Percentiles rank a stretch among this genome's conserved stretches.
phyloP scores from a whole-genome alignment of 30 jellyfish, hydroid and myxozoan species.

The Catostylus mosaicus region DNA sequence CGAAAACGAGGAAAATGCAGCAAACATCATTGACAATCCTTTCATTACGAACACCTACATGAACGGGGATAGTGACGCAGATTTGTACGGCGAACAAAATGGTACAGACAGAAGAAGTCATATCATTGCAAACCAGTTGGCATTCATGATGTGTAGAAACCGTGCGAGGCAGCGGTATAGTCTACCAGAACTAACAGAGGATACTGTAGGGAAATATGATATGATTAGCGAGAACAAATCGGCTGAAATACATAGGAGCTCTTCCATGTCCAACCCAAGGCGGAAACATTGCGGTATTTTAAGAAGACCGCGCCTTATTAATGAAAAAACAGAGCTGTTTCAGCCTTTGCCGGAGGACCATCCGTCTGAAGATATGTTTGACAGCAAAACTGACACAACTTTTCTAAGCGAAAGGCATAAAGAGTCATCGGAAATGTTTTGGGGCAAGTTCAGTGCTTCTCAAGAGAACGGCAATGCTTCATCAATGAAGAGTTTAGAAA shows the following conservation, averaged over 20 bases:
- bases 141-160: background rate
- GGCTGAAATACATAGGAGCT: background rate
- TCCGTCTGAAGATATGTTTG: background rate
- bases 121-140: background rate
- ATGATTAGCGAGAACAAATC: background rate
- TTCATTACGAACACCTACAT: background rate
- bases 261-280: slow-evolving; percentile 18
- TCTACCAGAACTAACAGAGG: slow-evolving; percentile 10
- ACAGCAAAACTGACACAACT: background rate
- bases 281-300: background rate
- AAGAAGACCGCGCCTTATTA: background rate
- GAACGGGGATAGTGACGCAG: background rate
- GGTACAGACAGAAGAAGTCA: background rate
- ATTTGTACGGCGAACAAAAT: background rate
- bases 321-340: background rate
- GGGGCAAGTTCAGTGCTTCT: slow-evolving; percentile 50
- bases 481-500: background rate
- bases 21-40: slow-evolving; percentile 16
- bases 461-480: background rate
- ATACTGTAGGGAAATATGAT: background rate
- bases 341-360: slow-evolving; percentile 34
- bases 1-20: background rate
- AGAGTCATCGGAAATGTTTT: slow-evolving; percentile 39
- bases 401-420: background rate
- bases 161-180: slow-evolving; percentile 26